These are phyloP conservation scores for honey bee (Apis mellifera) DNA, from an alignment of 1,140 invertebrate species.

Conservation along the genomic window DNA sequence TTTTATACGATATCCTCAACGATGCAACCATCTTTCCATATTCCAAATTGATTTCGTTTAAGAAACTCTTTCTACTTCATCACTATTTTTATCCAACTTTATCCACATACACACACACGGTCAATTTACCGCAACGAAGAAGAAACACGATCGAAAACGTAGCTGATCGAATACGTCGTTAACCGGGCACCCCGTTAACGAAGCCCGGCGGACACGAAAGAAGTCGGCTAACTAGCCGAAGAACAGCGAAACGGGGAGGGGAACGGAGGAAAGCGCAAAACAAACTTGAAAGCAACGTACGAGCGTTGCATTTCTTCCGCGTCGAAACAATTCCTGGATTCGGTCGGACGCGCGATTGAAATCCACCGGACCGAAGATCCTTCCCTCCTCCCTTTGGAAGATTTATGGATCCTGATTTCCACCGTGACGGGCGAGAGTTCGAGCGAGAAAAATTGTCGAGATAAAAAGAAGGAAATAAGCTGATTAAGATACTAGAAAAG, in stretches of 20 bases:
- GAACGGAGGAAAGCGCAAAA: constrained; percentile 28
- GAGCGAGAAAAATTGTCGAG: neutral
- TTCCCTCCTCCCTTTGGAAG: neutral
- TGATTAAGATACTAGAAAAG: neutral
- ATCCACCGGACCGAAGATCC: constrained; percentile 11
- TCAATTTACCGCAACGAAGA: constrained; percentile 5
- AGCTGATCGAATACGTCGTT: constrained; percentile 43
- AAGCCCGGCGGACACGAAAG: constrained; percentile 11
- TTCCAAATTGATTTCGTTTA: too few relatives aligned
- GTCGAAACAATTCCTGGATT: constrained; percentile 28
- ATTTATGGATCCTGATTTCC: constrained; percentile 8
- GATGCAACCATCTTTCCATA: too few relatives aligned
- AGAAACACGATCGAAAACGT: neutral
- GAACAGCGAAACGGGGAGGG: constrained; percentile 6
- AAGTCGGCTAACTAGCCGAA: constrained; percentile 33
- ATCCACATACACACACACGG: constrained; percentile 15
- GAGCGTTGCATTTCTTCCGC: constrained; percentile 26
- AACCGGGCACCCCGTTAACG: constrained; percentile 29
- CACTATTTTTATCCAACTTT: constrained; percentile 15
- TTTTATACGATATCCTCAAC: too few relatives aligned
- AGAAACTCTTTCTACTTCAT: neutral
- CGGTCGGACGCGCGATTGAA: constrained; percentile 8
- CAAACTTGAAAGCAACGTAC: constrained; percentile 34
- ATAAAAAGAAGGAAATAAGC: neutral
- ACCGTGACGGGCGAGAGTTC: too few relatives aligned